A percentile compares a stretch with the other conserved stretches of the same genome.
Evolutionary conservation across 2,113 vertebrate species (phyloP).

Genomic region (Aythya baeri): DNA sequence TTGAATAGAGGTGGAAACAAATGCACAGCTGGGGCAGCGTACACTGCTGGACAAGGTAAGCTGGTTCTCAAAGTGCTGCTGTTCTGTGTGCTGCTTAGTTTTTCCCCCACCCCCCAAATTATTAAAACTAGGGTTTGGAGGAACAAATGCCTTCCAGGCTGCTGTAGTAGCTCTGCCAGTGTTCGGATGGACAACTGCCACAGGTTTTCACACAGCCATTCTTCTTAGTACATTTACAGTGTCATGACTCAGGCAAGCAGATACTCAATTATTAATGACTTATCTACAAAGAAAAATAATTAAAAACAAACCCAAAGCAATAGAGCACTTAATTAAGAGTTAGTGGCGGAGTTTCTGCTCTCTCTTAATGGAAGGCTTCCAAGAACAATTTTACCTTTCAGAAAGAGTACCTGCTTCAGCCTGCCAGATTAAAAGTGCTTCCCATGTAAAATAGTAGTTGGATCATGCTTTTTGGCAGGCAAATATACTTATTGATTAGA

Average conservation of each 20-base stretch:
- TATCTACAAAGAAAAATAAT: conserved; percentile 71
- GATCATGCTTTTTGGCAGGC: conserved; percentile 39
- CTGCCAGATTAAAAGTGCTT: conserved; percentile 45
- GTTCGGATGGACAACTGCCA: neutral
- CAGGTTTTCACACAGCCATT: neutral
- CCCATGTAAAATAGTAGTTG: neutral
- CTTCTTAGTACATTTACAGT: neutral
- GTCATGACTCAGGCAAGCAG: conserved; percentile 56
- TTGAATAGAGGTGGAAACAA: neutral
- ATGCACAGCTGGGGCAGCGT: neutral
- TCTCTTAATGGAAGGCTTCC: conserved; percentile 66
- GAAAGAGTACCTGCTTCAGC: conserved; percentile 39
- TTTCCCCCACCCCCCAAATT: neutral
- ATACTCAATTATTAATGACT: conserved; percentile 71
- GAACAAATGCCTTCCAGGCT: neutral
- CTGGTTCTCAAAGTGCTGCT: neutral
- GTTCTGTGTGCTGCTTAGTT: neutral
- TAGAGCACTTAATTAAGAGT: conserved; percentile 71
- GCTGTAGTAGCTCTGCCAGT: neutral
- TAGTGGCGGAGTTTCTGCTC: conserved; percentile 39
- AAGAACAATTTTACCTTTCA: conserved; percentile 60
- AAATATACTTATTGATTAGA: conserved; percentile 63
- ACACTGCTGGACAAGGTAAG: neutral
- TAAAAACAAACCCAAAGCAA: conserved; percentile 66
- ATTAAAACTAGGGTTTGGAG: neutral